Evolutionary conservation across 2,797 vertebrate species (phyloP).

Genomic region (Rhabdomys pumilio): DNA sequence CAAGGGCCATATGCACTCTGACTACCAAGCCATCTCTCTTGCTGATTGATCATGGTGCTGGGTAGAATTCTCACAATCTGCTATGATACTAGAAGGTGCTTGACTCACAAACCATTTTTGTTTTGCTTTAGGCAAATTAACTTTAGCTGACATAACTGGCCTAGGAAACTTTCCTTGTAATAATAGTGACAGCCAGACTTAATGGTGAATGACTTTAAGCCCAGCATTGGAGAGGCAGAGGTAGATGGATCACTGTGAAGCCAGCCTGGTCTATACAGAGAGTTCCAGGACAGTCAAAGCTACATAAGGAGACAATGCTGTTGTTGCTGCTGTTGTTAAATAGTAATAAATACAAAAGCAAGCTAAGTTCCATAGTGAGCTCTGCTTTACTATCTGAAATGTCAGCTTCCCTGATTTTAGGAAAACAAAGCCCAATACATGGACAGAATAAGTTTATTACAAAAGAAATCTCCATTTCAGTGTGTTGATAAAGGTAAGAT

Average conservation of each 20-base stretch:
- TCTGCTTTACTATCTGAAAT: constrained; percentile 27
- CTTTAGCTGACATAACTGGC: not conserved
- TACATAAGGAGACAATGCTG: not conserved
- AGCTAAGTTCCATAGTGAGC: not conserved
- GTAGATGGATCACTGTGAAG: not conserved
- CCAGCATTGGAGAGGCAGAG: not conserved
- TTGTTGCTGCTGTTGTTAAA: too few relatives aligned
- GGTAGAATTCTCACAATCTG: not conserved
- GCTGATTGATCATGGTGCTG: not conserved
- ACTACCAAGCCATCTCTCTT: not conserved
- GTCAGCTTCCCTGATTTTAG: not conserved
- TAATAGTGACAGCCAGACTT: not conserved
- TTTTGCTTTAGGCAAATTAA: not conserved
- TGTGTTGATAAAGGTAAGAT: not conserved
- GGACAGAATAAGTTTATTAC: not conserved
- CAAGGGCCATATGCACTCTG: not conserved
- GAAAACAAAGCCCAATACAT: not conserved
- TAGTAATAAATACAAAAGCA: not conserved
- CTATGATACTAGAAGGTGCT: not conserved
- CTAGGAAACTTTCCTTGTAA: not conserved
- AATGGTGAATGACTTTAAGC: not conserved
- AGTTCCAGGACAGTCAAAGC: not conserved
- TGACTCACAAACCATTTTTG: not conserved
- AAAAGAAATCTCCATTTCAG: not conserved
- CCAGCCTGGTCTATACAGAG: not conserved